A percentile compares a stretch with the other conserved stretches of the same genome.
These are phyloP conservation scores for Neodon shergylaensis DNA, from an alignment of 2,113 vertebrate species.

Conservation along the genomic window DNA sequence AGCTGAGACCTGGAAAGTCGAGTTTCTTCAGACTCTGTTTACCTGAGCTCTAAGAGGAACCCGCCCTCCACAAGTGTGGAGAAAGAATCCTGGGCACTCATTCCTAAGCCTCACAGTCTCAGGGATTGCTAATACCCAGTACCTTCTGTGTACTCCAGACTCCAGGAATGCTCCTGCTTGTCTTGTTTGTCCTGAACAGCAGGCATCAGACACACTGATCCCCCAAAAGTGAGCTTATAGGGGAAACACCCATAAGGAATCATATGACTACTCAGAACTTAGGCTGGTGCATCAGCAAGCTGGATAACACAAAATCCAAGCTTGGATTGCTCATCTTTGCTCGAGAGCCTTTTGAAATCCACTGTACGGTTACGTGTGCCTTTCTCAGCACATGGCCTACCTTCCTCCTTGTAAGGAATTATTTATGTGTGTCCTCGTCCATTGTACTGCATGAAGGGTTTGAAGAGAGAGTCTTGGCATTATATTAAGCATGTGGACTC, in stretches of 20 bases:
- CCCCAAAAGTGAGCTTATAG: neutral
- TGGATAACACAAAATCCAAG: neutral
- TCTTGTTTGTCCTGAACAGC: constrained; percentile 3
- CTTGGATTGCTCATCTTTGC: neutral
- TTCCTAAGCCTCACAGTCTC: neutral
- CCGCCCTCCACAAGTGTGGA: neutral
- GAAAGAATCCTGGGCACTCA: neutral
- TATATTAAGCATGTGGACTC: neutral
- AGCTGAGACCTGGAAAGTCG: neutral
- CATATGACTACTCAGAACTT: neutral
- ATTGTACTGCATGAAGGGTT: neutral
- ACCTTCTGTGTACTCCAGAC: neutral
- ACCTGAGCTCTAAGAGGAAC: neutral
- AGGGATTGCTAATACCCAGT: neutral
- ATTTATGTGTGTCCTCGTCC: neutral
- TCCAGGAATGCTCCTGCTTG: neutral
- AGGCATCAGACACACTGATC: neutral
- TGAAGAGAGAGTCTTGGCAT: neutral
- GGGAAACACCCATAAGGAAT: neutral
- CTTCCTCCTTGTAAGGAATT: neutral
- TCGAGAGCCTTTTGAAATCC: neutral
- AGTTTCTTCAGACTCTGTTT: neutral
- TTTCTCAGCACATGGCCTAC: neutral
- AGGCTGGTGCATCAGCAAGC: neutral
- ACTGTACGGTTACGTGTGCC: no score